A percentile compares a stretch with the other conserved stretches of the same genome.
phyloP scores from a whole-genome alignment of 2,888 invertebrate species.

The Caenorhabditis becei region DNA sequence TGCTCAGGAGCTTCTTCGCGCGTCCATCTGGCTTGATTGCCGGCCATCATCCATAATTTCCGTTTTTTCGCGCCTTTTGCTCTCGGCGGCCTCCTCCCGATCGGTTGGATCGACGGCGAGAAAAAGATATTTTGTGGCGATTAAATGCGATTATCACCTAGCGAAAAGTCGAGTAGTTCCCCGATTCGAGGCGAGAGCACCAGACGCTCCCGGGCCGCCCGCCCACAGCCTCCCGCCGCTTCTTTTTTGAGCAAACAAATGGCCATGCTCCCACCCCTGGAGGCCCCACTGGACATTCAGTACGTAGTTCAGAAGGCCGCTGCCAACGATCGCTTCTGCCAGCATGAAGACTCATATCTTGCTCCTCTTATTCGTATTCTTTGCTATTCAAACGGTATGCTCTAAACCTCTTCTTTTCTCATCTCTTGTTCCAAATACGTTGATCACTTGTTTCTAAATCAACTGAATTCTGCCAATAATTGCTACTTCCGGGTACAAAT shows the following conservation, averaged over 20 bases:
- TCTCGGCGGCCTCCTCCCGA: not conserved
- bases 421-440: not conserved
- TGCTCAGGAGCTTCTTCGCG: constrained; percentile 34
- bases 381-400: constrained; percentile 37
- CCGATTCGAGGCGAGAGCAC: constrained; percentile 19
- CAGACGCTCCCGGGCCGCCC: constrained; percentile 21
- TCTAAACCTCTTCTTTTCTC: not conserved
- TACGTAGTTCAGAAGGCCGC: constrained; percentile 17
- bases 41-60: constrained; percentile 32
- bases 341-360: constrained; percentile 31
- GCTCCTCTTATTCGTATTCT: constrained; percentile 17
- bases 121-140: constrained; percentile 48
- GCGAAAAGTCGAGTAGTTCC: constrained; percentile 46
- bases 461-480: too few species aligned
- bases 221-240: constrained; percentile 19
- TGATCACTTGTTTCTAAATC: too few species aligned
- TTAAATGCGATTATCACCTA: constrained; percentile 50
- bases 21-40: constrained; percentile 21
- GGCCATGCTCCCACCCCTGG: constrained; percentile 49
- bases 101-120: constrained; percentile 25
- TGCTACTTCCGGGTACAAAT: too few species aligned
- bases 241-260: constrained; percentile 51
- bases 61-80: constrained; percentile 39
- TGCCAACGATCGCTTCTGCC: constrained; percentile 31
- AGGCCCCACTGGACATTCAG: constrained; percentile 33